Base-by-base conservation (phyloP, 2,888 invertebrate genomes). In the Andrena camellia region DNA sequence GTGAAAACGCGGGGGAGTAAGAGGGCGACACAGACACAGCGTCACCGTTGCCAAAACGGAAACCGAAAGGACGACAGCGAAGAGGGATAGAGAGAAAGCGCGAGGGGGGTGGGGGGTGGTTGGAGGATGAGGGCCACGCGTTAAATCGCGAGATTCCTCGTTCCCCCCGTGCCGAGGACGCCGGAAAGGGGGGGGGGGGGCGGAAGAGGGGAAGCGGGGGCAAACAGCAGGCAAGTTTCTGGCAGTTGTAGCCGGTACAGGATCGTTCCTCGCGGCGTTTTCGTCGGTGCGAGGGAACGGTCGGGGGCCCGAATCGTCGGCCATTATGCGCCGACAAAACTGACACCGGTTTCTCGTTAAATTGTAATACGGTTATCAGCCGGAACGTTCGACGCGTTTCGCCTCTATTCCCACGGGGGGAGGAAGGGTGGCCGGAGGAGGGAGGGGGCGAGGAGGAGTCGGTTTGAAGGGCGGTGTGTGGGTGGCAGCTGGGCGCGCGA, bases 311-410 rank as follows among this genome's bases (percentile, higher is more conserved):
- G 78, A 72, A 81, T 86, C 84, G 83, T 70, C 83, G 72, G 80
- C 87, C 83, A 88, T 88, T 88, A 88, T 86, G 87, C 83, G 71
- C 83, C 81, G 85, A 84, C 87, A 86, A 88, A 89, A 89, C 86
- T 88, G 89, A 89, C 89, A 86, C 89, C 86, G 88, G 89, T 88
- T 90, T 89, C 87, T 84, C 89, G 91, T 88, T 85, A 89, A 90
- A 90, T 87, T 87, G 88, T 92, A 91, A 92, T 90, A 88, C 87
- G 90, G 92, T 92, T 92, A 92, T 91, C 90, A 88, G 89, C 86
- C 81, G 89, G 87, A 90, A 91, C 90, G 90, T 90, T 91, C 91
- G 89, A 90, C 87, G 91, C 87, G 90, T 86, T 87, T 88, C 88
- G 86, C 88, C 88, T 86, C 88, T 90, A 90, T 92, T 90, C 90